phyloP scores from a whole-genome alignment of 1,140 invertebrate genomes.

The Meloidogyne floridensis region DNA sequence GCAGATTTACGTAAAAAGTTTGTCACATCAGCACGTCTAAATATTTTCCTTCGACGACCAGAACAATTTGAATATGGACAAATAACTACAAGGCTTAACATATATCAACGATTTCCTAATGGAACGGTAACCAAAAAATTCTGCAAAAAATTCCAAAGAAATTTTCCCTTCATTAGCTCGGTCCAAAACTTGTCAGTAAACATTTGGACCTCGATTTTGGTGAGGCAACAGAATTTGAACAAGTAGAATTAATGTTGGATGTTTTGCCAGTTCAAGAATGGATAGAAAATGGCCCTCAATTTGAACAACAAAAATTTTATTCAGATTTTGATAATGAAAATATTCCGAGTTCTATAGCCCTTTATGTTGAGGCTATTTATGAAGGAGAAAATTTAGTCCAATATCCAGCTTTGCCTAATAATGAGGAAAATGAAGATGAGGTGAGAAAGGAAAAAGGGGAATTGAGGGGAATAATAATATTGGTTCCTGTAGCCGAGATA shows the following conservation, averaged over 20 bases:
- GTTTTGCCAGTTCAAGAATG: conserved; percentile 14
- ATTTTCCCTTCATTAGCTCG: neutral
- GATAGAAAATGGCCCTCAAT: conserved; percentile 30
- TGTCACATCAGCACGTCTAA: conserved; percentile 44
- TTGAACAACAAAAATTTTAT: conserved; percentile 5
- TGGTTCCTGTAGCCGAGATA: no score
- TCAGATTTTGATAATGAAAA: conserved; percentile 11
- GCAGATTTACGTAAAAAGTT: conserved; percentile 36
- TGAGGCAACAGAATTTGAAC: neutral
- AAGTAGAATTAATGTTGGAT: conserved; percentile 6
- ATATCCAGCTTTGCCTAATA: conserved; percentile 25
- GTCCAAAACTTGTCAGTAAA: conserved; percentile 3
- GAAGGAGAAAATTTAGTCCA: conserved; percentile 51
- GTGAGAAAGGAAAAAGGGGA: neutral
- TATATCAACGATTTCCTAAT: conserved; percentile 49
- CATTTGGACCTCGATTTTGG: conserved; percentile 5
- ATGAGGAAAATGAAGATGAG: neutral
- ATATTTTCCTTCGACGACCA: conserved; percentile 48
- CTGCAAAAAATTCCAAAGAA: neutral
- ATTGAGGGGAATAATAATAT: no score
- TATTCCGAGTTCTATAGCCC: conserved; percentile 24
- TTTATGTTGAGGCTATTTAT: conserved; percentile 53
- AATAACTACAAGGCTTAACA: conserved; percentile 34
- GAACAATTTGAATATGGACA: conserved; percentile 21
- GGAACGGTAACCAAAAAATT: conserved; percentile 44